Percentiles rank a stretch among this genome's conserved stretches.
Evolutionary conservation across 2,797 vertebrate genomes (phyloP).

Genomic region (Somateria mollissima): DNA sequence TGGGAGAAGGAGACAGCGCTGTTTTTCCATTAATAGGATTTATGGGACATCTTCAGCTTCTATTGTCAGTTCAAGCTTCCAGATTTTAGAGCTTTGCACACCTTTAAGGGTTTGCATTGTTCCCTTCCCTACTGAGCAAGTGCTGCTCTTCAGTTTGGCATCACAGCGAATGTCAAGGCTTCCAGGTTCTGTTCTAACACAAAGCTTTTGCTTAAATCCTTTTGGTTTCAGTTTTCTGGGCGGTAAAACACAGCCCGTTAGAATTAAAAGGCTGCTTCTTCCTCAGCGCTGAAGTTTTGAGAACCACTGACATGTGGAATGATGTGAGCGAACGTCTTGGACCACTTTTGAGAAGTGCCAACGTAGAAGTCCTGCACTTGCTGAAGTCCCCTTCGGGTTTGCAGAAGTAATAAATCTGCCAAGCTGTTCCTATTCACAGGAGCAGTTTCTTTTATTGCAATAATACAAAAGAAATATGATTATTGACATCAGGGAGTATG

Average conservation of each 20-base stretch:
- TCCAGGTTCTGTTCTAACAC: not conserved
- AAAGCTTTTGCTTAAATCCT: not conserved
- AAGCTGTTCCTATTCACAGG: not conserved
- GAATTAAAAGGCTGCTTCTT: not conserved
- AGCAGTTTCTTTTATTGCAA: not conserved
- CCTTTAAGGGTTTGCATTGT: fast-evolving
- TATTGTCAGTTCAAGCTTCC: not conserved
- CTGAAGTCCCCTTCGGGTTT: not conserved
- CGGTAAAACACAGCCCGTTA: not conserved
- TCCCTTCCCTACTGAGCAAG: not conserved
- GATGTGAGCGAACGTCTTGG: not conserved
- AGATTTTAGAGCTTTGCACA: not conserved
- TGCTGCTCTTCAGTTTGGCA: not conserved
- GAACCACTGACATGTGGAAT: fast-evolving
- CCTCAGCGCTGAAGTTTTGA: not conserved
- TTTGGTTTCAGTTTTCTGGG: not conserved
- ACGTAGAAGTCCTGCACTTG: not conserved
- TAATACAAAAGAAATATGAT: not conserved
- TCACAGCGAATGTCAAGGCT: not conserved
- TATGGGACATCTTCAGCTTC: not conserved
- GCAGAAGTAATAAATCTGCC: not conserved
- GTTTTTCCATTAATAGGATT: not conserved
- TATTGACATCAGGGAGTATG: not conserved
- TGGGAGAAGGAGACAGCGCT: not conserved
- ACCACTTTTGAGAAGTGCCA: not conserved